Evolutionary conservation across 2,888 invertebrate genomes (phyloP).

Genomic region (Eudemis profundana): DNA sequence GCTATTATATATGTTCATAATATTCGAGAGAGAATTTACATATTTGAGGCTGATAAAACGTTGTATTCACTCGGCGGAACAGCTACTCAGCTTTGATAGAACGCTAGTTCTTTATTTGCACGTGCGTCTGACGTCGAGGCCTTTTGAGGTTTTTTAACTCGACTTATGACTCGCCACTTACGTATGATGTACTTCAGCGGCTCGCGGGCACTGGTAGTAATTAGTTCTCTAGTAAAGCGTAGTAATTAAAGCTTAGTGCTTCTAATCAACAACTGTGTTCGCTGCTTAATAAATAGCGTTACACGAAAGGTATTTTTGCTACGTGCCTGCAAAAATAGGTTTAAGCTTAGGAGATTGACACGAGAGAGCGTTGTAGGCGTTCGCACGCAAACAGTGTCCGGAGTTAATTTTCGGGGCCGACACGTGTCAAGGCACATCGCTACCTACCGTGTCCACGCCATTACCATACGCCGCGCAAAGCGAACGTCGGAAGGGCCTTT

Average conservation of each 20-base stretch:
- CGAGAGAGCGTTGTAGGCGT: slow-evolving; percentile 36
- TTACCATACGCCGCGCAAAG: slow-evolving; percentile 76
- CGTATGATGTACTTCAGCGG: slow-evolving; percentile 11
- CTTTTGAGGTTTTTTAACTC: slow-evolving; percentile 15
- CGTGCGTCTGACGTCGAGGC: slow-evolving; percentile 23
- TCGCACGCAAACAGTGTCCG: slow-evolving; percentile 57
- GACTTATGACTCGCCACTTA: slow-evolving; percentile 28
- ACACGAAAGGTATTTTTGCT: neutral
- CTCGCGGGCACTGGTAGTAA: neutral
- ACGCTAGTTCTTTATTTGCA: slow-evolving; percentile 27
- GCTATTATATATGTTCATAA: slow-evolving; percentile 25
- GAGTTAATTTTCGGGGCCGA: slow-evolving; percentile 77
- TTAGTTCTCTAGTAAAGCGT: slow-evolving; percentile 9
- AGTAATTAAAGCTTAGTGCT: neutral
- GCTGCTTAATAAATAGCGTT: neutral
- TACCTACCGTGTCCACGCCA: slow-evolving; percentile 69
- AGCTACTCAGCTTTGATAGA: slow-evolving; percentile 31
- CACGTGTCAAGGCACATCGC: slow-evolving; percentile 78
- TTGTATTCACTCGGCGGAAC: slow-evolving; percentile 21
- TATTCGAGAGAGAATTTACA: slow-evolving; percentile 33
- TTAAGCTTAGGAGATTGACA: slow-evolving; percentile 19
- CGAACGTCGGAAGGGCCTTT: slow-evolving; percentile 71
- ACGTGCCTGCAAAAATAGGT: neutral
- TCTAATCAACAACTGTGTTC: neutral
- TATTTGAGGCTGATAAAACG: slow-evolving; percentile 38